A percentile compares a stretch with the other conserved stretches of the same genome.
phyloP scores from a whole-genome alignment of 2,797 vertebrate genomes.

The Takifugu rubripes region DNA sequence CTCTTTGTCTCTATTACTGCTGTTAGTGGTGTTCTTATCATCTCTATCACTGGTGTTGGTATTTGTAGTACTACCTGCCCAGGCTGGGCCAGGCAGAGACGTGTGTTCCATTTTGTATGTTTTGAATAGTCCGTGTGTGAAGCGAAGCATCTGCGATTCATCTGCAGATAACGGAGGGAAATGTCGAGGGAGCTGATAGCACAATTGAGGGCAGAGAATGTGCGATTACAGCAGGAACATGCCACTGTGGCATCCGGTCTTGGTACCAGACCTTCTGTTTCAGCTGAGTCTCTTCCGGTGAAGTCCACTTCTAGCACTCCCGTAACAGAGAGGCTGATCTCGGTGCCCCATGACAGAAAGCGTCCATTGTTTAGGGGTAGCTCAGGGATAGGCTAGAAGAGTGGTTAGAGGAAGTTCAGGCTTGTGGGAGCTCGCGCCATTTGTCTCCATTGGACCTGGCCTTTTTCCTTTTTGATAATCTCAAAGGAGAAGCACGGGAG shows the following conservation, averaged over 20 bases:
- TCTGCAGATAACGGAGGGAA: background rate
- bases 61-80: no score
- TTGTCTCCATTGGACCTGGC: background rate
- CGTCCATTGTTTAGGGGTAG: slow-evolving; percentile 4
- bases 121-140: no score
- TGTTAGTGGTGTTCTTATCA: no score
- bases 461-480: slow-evolving; percentile 1
- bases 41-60: no score
- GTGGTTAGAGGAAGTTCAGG: slow-evolving; percentile 5
- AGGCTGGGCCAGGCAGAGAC: no score
- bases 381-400: background rate
- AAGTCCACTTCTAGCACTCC: background rate
- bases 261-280: accelerated
- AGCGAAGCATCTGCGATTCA: no score
- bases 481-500: background rate
- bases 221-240: background rate
- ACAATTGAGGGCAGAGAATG: slow-evolving; percentile 3
- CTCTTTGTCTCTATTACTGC: no score
- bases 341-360: background rate
- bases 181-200: background rate
- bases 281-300: accelerated
- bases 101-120: no score
- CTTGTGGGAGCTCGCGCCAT: background rate
- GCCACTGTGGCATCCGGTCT: background rate
- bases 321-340: background rate